These are phyloP conservation scores for Trichonephila clavipes DNA, from an alignment of 1,140 invertebrate genomes.

Conservation along the genomic window DNA sequence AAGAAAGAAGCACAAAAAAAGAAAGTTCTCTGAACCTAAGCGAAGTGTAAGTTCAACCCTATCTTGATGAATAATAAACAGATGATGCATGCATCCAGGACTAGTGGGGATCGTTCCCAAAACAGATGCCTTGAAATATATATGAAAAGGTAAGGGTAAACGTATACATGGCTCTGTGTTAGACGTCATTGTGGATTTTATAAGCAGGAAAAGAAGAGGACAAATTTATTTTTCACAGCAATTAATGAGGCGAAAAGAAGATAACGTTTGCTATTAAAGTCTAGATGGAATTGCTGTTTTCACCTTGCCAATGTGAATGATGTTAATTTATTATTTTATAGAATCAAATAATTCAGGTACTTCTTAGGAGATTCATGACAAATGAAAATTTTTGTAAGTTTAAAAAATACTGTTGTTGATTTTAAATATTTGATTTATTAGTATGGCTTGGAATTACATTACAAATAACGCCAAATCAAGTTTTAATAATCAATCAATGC, in stretches of 20 bases:
- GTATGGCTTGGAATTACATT: no score
- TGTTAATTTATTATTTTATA: no score
- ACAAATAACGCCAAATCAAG: no score
- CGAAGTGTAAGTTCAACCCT: neutral
- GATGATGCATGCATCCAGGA: neutral
- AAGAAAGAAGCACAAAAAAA: neutral
- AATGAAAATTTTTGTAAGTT: no score
- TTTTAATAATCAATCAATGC: no score
- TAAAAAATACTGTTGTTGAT: no score
- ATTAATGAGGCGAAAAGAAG: neutral
- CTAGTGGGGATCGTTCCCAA: neutral
- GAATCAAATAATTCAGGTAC: no score
- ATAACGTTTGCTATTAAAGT: neutral
- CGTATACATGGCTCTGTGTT: neutral
- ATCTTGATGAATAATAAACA: slow-evolving; percentile 25
- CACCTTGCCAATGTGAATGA: no score
- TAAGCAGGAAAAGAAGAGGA: neutral
- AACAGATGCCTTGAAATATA: slow-evolving; percentile 10
- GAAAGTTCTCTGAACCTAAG: neutral
- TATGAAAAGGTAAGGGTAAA: slow-evolving; percentile 11
- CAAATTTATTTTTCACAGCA: neutral
- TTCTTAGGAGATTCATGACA: no score
- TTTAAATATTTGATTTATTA: no score
- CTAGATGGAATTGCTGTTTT: neutral
- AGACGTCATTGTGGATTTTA: neutral